Evolutionary conservation across 2,888 invertebrate species (phyloP).

Genomic region (Pristionchus fissidentatus): DNA sequence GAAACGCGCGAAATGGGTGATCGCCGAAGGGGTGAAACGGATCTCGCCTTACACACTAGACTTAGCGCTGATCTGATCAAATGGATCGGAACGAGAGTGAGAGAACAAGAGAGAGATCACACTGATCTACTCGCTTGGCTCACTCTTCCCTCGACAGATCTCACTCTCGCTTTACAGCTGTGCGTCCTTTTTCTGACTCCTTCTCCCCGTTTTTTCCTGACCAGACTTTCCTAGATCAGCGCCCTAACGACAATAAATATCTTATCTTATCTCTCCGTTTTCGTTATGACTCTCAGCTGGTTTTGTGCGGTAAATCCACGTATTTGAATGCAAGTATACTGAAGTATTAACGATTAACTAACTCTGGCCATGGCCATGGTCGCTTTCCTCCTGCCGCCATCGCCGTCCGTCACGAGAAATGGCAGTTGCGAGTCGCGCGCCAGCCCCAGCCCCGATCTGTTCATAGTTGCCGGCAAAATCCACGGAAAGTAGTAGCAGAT

Average conservation of each 20-base stretch:
- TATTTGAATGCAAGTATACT: no score
- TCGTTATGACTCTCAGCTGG: neutral
- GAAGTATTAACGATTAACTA: neutral
- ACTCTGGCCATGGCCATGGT: slow-evolving; percentile 8
- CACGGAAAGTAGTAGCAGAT: no score
- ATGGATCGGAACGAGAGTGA: no score
- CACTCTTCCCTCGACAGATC: neutral
- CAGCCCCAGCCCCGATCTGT: no score
- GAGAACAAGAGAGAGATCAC: neutral
- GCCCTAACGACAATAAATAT: no score
- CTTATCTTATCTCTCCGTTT: no score
- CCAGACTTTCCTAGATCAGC: no score
- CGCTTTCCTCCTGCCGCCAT: neutral
- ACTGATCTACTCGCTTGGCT: slow-evolving; percentile 13
- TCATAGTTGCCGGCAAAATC: no score
- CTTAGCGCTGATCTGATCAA: no score
- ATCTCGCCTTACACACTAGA: no score
- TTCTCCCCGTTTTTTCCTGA: neutral
- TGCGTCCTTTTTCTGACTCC: neutral
- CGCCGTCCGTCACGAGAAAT: slow-evolving; percentile 20
- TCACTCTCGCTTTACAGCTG: neutral
- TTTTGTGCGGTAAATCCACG: no score
- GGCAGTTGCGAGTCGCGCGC: slow-evolving; percentile 15
- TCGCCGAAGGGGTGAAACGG: neutral
- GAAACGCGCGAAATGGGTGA: neutral